Evolutionary conservation across 2,797 vertebrate genomes (phyloP), one percentile per base, ranked within the genome.

Genomic region (Urocyon cinereoargenteus): DNA sequence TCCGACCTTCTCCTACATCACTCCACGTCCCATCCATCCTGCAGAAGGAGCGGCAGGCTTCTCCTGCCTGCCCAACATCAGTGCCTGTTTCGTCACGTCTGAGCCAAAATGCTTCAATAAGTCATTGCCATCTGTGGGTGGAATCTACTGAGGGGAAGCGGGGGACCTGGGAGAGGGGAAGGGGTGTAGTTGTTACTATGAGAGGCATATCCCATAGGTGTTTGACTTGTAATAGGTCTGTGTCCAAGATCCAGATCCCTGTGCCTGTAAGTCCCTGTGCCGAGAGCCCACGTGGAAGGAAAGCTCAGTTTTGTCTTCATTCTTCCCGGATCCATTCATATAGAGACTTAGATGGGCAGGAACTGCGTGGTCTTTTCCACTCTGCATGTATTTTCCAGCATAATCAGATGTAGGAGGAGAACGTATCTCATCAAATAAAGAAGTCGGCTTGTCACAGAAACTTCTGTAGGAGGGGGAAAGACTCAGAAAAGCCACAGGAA

Each of bases 401-500:
- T 16, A 78, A 87, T 73, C 31, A 72, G 34, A 75, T 45, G 31
- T 15, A 26, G 28, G 62, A 79, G 36, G 22, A 70, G 85, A 87
- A 68, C 28, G 24, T 34, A 16, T 72, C 57, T 77, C 89, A 34
- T 68, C 53, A 51, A 83, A 53, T 66, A 86, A 84, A 64, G 70
- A 83, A 91, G 36, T 73, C 22, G 8, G 6, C 84, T 79, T 66
- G 77, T 91, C 64, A 78, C 62, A 83, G 95, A 91, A 87, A 68
- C 78, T 83, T 73, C 57, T 28, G 14, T 36, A n/a, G 86, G 59
- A 68, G 24, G 45, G 5, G 26, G 19, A 87, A 82, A 34, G 72
- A 16, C 87, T n/a, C 86, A 40, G 75, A 49, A 70, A 83, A 83
- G 31, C 72, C 68, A 40, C 57, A 82, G 18, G 49, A 34, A 66